Evolutionary conservation across 2,888 invertebrate species (phyloP), one percentile per base, ranked within the genome.

Genomic region (Tetramorium bicarinatum): DNA sequence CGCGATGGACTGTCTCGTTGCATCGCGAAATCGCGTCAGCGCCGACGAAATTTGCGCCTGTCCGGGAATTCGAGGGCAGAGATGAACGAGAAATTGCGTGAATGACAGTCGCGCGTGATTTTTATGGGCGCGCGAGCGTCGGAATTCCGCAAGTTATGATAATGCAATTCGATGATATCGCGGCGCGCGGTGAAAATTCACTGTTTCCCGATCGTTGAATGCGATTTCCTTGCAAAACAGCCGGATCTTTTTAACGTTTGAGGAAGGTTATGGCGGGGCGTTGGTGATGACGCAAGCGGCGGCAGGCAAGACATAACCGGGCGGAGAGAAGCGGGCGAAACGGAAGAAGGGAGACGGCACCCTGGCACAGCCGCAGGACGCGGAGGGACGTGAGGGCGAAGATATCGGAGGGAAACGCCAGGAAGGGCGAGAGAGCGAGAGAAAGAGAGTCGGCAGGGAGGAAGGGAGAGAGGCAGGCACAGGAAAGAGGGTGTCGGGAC

Each of bases 401-500:
- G 76, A 84, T 83, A 74, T 75, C 86, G 83, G 83, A 82, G 82
- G 87, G 88, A 66, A 82, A 81, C 80, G 29, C 62, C 44, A 54
- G 82, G 41, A 62, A 69, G 83, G 79, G 49, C 72, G 64, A 80
- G 59, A 47, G 69, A 29, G 18, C 15, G 47, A 66, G 69, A 74
- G 47, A 82, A 66, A 74, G 77, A 52, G 38, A 18, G 47, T 3
- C 13, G 11, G 13, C 11, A 15, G 15, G 0, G 38, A 38, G 71
- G 9, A 41, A 72, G 38, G 15, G 38, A 6, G 89, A 87, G 86
- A 86, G 89, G 87, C 83, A 66, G 80, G 83, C 77, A 91, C 92
- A 91, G 91, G 91, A 92, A 91, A 91, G 92, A 92, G 92, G 92
- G 92, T 92, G 92, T 91, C 91, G 89, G 87, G 91, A 92, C 91